Evolutionary conservation across 2,113 vertebrate genomes (phyloP).

Genomic region (Epinephelus moara): DNA sequence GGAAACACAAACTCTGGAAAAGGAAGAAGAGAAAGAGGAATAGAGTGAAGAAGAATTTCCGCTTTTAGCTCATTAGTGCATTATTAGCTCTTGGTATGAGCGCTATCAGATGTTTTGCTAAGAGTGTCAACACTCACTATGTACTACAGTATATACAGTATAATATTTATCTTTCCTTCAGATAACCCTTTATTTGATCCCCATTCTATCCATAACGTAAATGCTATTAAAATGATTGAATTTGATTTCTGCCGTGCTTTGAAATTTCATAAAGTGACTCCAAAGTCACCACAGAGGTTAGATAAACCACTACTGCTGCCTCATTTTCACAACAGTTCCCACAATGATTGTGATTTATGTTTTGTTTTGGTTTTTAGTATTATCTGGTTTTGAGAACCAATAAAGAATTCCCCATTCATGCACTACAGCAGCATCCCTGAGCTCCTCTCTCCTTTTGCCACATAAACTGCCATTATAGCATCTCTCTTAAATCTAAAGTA

Average conservation of each 20-base stretch:
- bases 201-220: not conserved
- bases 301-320: not conserved
- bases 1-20: constrained; percentile 92
- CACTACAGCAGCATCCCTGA: not conserved
- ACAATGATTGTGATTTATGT: constrained; percentile 10
- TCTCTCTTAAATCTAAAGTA: not conserved
- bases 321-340: not conserved
- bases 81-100: not conserved
- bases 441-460: not conserved
- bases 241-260: not conserved
- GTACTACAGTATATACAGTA: too few relatives aligned
- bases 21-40: not conserved
- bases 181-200: not conserved
- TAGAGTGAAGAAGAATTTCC: not conserved
- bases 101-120: not conserved
- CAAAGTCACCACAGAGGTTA: constrained; percentile 4
- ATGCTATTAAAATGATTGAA: constrained; percentile 1
- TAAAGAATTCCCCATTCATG: not conserved
- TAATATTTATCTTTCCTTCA: too few relatives aligned
- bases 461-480: not conserved
- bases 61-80: not conserved
- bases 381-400: not conserved
- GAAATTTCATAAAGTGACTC: not conserved
- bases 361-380: constrained; percentile 11
- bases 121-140: too few relatives aligned